Percentiles rank a stretch among this genome's conserved stretches.
These are phyloP conservation scores for Nixonia krombeini DNA, from an alignment of 1,140 invertebrate genomes.

Conservation along the genomic window DNA sequence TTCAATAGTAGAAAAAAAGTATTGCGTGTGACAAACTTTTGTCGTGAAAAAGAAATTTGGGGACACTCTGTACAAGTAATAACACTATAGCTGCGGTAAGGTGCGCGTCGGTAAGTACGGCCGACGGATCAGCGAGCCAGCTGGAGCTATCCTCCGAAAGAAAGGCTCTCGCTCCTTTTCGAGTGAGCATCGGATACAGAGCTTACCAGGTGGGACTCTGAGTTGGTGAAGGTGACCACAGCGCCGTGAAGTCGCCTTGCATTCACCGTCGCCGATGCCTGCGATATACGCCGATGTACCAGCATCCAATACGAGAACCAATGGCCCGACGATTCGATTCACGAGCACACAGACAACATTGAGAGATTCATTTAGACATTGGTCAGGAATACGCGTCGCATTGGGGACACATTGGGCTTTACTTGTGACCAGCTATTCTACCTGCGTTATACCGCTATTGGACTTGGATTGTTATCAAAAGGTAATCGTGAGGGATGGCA, in stretches of 20 bases:
- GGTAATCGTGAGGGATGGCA: too few species aligned
- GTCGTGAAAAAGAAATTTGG: slow-evolving; percentile 44
- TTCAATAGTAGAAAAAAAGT: too few species aligned
- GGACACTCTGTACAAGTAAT: slow-evolving; percentile 47
- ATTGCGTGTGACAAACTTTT: too few species aligned
- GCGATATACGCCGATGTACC: slow-evolving; percentile 43
- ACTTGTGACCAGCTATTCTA: slow-evolving; percentile 19
- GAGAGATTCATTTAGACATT: slow-evolving; percentile 51
- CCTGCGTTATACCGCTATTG: too few species aligned
- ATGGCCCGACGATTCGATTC: slow-evolving; percentile 45
- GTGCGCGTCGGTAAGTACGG: slow-evolving; percentile 51
- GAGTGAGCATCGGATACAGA: slow-evolving; percentile 51
- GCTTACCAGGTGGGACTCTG: slow-evolving; percentile 78
- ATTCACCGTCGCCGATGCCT: slow-evolving; percentile 60
- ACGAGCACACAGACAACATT: slow-evolving; percentile 58
- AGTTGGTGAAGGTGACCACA: slow-evolving; percentile 79
- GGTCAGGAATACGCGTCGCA: slow-evolving; percentile 26
- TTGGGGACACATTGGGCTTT: slow-evolving; percentile 8
- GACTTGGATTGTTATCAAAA: too few species aligned
- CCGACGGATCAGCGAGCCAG: slow-evolving; percentile 55
- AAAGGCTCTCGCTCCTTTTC: slow-evolving; percentile 49
- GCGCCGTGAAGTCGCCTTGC: slow-evolving; percentile 72
- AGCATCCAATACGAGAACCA: slow-evolving; percentile 46
- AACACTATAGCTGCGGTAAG: slow-evolving; percentile 50
- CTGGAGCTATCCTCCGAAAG: slow-evolving; percentile 55